Evolutionary conservation across 2,797 vertebrate genomes (phyloP), one percentile per base, ranked within the genome.

Genomic region (Apogon talboti): DNA sequence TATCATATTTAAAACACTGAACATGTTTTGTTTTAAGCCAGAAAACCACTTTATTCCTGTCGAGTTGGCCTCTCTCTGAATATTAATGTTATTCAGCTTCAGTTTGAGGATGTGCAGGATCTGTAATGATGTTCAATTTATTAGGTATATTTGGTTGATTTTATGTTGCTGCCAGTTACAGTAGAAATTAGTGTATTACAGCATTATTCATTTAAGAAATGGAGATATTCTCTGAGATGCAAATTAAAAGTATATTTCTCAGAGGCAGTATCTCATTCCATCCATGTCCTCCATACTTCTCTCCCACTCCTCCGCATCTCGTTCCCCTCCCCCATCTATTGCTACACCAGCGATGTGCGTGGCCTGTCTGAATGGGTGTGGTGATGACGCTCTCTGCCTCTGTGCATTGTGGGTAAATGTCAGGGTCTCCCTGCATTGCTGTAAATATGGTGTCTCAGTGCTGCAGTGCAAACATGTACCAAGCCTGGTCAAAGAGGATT

Each of bases 371-470:
- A 88, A 90, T 88, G 92, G 93, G 92, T 88, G 94, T 93, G 92
- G 92, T 84, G 86, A 83, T 93, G 92, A 93, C 71, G 78, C 65
- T 67, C 58, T 66, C 49, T 66, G 79, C 80, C 68, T 65, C 71
- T 4, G 6, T 91, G 92, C 91, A 94, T 92, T 92, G 71, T 94
- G 93, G 93, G 92, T 92, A 93, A 12, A 83, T 80, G 61, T 69
- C 84, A 86, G 89, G 87, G 76, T 84, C 82, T 86, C 84, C 89
- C 88, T 85, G 86, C 74, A 81, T 81, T 90, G 84, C 82, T 89
- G 78, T 90, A 82, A 88, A 91, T 82, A 89, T 87, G 78, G 70
- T 88, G 77, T 76, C 72, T 81, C 42, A 62, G 44, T 51, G 56
- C 68, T 69, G 64, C 64, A 70, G 52, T 61, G 21, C 45, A 66